These are phyloP conservation scores for Apeltes quadracus DNA, from an alignment of 2,113 vertebrate species.

Conservation along the genomic window DNA sequence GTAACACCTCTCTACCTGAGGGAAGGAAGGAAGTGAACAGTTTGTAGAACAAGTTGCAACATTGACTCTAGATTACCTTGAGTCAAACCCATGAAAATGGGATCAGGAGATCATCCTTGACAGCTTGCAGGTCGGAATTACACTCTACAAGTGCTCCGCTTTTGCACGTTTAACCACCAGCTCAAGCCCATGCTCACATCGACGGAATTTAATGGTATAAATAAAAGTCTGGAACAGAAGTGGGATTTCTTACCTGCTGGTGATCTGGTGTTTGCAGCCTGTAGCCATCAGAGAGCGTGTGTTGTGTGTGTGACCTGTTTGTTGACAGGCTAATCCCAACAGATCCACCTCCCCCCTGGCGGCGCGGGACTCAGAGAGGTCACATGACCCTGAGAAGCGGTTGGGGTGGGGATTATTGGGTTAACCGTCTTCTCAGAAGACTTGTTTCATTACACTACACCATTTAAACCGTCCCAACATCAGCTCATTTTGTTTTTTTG, in stretches of 20 bases:
- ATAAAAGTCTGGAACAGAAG: neutral
- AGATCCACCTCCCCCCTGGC: conserved; percentile 31
- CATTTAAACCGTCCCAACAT: neutral
- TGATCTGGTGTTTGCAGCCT: conserved; percentile 16
- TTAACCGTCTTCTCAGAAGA: neutral
- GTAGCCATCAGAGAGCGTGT: conserved; percentile 18
- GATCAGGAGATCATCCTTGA: conserved; percentile 73
- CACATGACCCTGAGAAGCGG: conserved; percentile 58
- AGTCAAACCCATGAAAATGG: conserved; percentile 37
- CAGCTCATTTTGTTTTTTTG: neutral
- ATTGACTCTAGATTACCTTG: conserved; percentile 22
- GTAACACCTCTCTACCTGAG: neutral
- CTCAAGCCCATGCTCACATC: neutral
- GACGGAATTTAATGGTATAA: neutral
- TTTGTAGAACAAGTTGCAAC: neutral
- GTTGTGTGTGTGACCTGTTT: conserved; percentile 2
- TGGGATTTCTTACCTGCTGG: conserved; percentile 47
- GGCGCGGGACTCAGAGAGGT: conserved; percentile 43
- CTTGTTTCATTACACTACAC: neutral
- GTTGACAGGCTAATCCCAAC: conserved; percentile 68
- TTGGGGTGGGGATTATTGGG: neutral
- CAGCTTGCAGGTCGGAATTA: conserved; percentile 34
- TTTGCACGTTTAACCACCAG: neutral
- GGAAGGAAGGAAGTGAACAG: neutral
- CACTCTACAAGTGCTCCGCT: conserved; percentile 18